Percentiles rank a stretch among this genome's conserved stretches.
Conservation (phyloP, 2,113 vertebrate genomes). For the Balaenoptera acutorostrata region DNA sequence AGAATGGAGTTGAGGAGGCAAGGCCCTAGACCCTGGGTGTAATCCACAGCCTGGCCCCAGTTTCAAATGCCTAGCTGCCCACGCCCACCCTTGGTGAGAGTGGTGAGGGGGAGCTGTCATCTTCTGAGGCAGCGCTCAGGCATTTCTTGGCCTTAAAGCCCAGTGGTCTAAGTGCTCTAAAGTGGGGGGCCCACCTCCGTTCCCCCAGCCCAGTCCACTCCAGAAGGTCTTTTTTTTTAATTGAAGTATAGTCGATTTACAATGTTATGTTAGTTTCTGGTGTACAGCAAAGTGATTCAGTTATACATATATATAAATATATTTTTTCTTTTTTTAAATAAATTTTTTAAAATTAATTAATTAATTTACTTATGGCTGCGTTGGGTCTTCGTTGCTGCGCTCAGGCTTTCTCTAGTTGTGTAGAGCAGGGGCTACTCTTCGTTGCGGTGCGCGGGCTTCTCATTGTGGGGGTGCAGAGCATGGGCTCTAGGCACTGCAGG, state of each 20-base stretch:
- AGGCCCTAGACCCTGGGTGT: not conserved
- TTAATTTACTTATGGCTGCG: too few species aligned
- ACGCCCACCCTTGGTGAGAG: not conserved
- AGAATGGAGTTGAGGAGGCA: not conserved
- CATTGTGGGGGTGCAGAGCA: too few species aligned
- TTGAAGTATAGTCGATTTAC: not conserved
- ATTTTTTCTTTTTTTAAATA: too few species aligned
- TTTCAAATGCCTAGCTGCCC: not conserved
- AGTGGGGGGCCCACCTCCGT: not conserved
- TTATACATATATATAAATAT: not conserved
- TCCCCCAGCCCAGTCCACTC: not conserved
- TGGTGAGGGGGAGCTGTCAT: too few species aligned
- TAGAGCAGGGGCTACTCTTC: too few species aligned
- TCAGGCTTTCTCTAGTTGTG: too few species aligned
- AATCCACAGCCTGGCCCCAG: not conserved
- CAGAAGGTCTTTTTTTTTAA: not conserved
- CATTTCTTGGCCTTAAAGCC: not conserved
- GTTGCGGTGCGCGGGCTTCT: too few species aligned
- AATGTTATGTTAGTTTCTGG: not conserved
- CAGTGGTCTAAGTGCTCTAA: not conserved
- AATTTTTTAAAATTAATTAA: too few species aligned
- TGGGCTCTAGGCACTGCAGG: too few species aligned
- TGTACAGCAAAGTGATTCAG: not conserved
- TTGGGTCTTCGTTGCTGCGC: too few species aligned
- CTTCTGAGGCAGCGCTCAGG: accelerated